Evolutionary conservation across 1,140 invertebrate genomes (phyloP), one percentile per base, ranked within the genome.

Genomic region (Popillia japonica): DNA sequence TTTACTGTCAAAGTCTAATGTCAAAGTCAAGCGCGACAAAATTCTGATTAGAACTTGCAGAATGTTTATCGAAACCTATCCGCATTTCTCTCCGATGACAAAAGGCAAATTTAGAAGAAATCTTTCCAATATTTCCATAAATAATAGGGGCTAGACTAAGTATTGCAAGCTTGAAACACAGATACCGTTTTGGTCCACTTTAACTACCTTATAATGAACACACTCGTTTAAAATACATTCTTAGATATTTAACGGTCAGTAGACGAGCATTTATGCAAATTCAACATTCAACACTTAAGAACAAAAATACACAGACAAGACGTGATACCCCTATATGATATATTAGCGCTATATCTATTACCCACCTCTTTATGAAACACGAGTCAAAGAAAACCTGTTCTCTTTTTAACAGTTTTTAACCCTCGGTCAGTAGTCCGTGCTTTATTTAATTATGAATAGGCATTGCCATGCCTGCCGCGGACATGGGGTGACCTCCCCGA

Each of bases 241-340:
- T 68, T 23, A 68, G 61, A 68, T 34, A 68, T 68, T 68, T 68
- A 68, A 68, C 61, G 61, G 27, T 20, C 61, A 22, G 20, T 22
- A 68, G 61, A 68, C 61, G 61, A 68, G 61, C 22, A 34, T 68
- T 68, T 68, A 68, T 68, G 61, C 61, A 68, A 68, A 68, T 68
- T 68, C 27, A 14, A 68, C 61, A 68, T 68, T 68, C 61, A 68
- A 68, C 61, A 68, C 61, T 20, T 10, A 68, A 22, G 27, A 68
- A 68, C 10, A 17, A 68, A 22, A 9, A 27, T 68, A 68, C 9
- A 34, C 27, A 22, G 20, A 22, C 27, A 23, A 22, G 22, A 3
- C 20, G 61, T 17, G n/a, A 7, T 68, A 68, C 61, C 61, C 22
- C 61, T 22, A 22, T 6, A 68, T 68, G 61, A 68, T 68, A 68